A percentile compares a stretch with the other conserved stretches of the same genome.
Evolutionary conservation across 2,888 invertebrate species (phyloP).

Genomic region (Hofmannophila pseudospretella): DNA sequence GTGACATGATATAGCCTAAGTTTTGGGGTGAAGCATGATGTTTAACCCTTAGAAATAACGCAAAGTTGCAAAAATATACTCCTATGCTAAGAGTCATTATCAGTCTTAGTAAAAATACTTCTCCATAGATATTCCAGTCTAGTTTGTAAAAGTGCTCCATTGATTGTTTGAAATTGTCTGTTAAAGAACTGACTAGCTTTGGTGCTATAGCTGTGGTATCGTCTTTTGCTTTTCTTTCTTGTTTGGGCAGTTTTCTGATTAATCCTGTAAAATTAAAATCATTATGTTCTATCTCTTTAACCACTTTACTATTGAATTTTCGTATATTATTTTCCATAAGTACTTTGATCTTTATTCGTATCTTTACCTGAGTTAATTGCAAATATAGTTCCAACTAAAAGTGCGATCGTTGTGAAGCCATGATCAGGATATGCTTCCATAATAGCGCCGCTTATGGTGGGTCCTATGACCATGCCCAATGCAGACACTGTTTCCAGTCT

Average conservation of each 20-base stretch:
- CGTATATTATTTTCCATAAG: too few relatives aligned
- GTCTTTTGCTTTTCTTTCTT: slow-evolving; percentile 19
- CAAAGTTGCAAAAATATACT: slow-evolving; percentile 67
- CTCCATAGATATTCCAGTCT: slow-evolving; percentile 72
- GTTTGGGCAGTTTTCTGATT: slow-evolving; percentile 25
- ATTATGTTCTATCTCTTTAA: too few relatives aligned
- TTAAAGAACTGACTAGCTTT: slow-evolving; percentile 26
- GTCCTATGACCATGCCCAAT: slow-evolving; percentile 80
- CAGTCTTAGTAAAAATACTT: slow-evolving; percentile 68
- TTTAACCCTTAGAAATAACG: slow-evolving; percentile 57
- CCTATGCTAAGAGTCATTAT: slow-evolving; percentile 65
- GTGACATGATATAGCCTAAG: slow-evolving; percentile 75
- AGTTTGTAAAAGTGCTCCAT: slow-evolving; percentile 58
- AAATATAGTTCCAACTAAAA: slow-evolving; percentile 20
- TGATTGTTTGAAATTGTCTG: slow-evolving; percentile 37
- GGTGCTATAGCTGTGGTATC: slow-evolving; percentile 14
- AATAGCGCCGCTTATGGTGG: slow-evolving; percentile 79
- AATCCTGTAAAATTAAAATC: slow-evolving; percentile 27
- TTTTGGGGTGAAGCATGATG: slow-evolving; percentile 61
- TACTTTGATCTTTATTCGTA: too few relatives aligned
- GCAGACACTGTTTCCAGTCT: slow-evolving; percentile 77
- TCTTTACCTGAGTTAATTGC: slow-evolving; percentile 32
- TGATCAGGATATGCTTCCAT: slow-evolving; percentile 54
- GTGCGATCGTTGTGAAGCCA: slow-evolving; percentile 71
- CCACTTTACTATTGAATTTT: too few relatives aligned